These are phyloP conservation scores for Drosophila virilis DNA, from an alignment of 1,140 invertebrate species.

Conservation along the genomic window DNA sequence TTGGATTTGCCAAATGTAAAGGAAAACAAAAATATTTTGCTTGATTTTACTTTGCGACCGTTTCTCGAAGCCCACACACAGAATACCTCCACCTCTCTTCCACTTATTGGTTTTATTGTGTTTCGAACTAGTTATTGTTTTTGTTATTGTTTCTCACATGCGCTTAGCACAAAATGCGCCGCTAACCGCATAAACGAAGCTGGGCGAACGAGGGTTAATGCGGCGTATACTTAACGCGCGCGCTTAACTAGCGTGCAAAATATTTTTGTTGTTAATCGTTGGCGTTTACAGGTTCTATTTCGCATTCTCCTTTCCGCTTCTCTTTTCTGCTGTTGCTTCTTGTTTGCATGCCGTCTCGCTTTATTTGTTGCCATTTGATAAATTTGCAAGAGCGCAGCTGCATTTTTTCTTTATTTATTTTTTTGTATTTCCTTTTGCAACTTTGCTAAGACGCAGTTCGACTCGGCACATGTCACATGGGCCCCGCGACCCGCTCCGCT, in stretches of 20 bases:
- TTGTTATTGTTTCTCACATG: conserved; percentile 44
- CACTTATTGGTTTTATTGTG: conserved; percentile 20
- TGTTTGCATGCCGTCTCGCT: conserved; percentile 44
- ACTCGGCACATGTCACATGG: conserved; percentile 28
- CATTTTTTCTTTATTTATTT: conserved; percentile 14
- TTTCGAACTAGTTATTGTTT: conserved; percentile 28
- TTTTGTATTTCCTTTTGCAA: conserved; percentile 6
- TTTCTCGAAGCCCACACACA: too few species aligned
- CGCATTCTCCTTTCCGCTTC: background rate
- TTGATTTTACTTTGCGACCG: conserved; percentile 3
- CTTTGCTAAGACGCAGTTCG: conserved; percentile 46
- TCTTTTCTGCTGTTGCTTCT: conserved; percentile 1
- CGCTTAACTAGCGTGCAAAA: conserved; percentile 50
- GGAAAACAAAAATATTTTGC: conserved; percentile 52
- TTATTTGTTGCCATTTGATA: conserved; percentile 22
- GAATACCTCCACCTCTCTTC: background rate
- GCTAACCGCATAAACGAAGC: conserved; percentile 28
- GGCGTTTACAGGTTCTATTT: conserved; percentile 1
- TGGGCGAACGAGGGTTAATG: conserved; percentile 11
- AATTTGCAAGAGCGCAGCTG: conserved; percentile 37
- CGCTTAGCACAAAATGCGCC: conserved; percentile 63
- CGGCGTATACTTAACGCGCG: conserved; percentile 68
- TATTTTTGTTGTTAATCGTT: conserved; percentile 17
- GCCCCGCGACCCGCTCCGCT: background rate
- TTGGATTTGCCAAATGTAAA: conserved; percentile 35